Conservation (phyloP, 2,888 invertebrate genomes). For the Tinea semifulvella region DNA sequence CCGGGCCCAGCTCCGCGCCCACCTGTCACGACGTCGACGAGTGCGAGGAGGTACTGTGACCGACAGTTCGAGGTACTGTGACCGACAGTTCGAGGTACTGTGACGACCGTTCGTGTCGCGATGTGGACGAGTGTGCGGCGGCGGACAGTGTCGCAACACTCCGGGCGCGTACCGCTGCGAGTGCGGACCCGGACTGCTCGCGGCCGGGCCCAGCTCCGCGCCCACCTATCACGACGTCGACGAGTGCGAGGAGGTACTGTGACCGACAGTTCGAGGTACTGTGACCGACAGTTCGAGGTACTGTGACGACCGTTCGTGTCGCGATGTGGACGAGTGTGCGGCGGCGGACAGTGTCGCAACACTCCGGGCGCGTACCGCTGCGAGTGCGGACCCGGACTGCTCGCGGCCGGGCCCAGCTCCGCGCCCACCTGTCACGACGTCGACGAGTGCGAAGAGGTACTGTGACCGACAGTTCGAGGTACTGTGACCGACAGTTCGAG, state of each 20-base stretch:
- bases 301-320: slow-evolving; percentile 79
- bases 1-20: slow-evolving; percentile 64
- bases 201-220: slow-evolving; percentile 63
- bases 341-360: slow-evolving; percentile 81
- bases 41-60: slow-evolving; percentile 58
- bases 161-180: slow-evolving; percentile 76
- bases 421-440: slow-evolving; percentile 73
- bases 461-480: no score
- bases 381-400: slow-evolving; percentile 75
- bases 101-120: slow-evolving; percentile 79
- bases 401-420: slow-evolving; percentile 65
- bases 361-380: slow-evolving; percentile 76
- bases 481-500: no score
- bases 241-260: slow-evolving; percentile 55
- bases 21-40: slow-evolving; percentile 70
- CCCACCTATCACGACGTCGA: slow-evolving; percentile 72
- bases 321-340: slow-evolving; percentile 82
- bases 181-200: slow-evolving; percentile 77
- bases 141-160: slow-evolving; percentile 79
- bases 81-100: slow-evolving; percentile 78
- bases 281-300: slow-evolving; percentile 78
- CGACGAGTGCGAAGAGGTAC: slow-evolving; percentile 55
- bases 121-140: slow-evolving; percentile 83
- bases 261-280: no score
- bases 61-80: no score